Conservation (phyloP, 2,113 vertebrate genomes). For the Chelonoidis abingdonii region DNA sequence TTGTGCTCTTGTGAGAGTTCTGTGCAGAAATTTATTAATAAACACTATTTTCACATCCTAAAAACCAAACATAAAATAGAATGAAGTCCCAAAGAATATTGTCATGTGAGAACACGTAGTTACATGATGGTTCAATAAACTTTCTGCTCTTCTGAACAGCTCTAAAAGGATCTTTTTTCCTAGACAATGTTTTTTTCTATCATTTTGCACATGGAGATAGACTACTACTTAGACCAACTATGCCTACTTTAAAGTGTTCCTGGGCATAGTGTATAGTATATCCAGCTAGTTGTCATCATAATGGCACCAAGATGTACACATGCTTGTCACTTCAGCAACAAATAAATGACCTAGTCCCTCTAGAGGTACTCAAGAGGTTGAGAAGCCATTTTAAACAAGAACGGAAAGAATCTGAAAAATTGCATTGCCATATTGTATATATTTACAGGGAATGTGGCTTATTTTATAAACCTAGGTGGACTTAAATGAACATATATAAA, state of each 20-base stretch:
- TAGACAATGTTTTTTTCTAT: not conserved
- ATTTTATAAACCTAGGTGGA: conserved; percentile 18
- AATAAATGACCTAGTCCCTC: not conserved
- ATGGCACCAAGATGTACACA: not conserved
- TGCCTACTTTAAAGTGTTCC: not conserved
- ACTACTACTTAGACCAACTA: not conserved
- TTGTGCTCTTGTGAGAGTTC: not conserved
- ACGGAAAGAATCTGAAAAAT: not conserved
- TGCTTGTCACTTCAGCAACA: not conserved
- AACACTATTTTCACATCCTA: not conserved
- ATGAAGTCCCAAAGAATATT: not conserved
- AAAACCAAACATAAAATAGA: not conserved
- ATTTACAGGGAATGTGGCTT: not conserved
- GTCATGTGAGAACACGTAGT: rapidly evolving
- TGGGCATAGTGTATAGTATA: not conserved
- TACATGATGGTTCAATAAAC: not conserved
- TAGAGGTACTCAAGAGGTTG: not conserved
- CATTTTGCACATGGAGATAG: not conserved
- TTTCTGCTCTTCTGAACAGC: not conserved
- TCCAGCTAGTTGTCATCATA: not conserved
- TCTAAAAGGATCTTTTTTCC: not conserved
- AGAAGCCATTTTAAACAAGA: conserved; percentile 15
- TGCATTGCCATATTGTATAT: not conserved
- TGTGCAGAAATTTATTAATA: not conserved
- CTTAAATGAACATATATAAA: not conserved